Evolutionary conservation across 2,113 vertebrate genomes (phyloP).

Genomic region (Alethe diademata): DNA sequence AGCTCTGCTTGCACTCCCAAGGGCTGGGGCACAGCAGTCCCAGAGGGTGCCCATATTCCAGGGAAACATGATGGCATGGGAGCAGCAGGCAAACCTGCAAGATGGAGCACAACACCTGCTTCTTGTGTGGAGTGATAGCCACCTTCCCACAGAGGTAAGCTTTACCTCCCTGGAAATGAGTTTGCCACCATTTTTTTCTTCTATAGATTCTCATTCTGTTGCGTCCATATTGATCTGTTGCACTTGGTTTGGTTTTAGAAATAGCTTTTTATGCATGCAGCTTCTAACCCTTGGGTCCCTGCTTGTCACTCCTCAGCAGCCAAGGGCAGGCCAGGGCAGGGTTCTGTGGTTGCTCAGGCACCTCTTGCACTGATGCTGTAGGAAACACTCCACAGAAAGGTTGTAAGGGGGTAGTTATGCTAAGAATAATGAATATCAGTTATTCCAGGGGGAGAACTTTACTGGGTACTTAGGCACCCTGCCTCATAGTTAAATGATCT

Average conservation of each 20-base stretch:
- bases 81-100: not conserved
- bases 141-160: not conserved
- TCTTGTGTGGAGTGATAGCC: not conserved
- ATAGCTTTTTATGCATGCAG: not conserved
- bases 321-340: not conserved
- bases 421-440: not conserved
- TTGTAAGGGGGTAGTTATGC: not conserved
- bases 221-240: not conserved
- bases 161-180: not conserved
- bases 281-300: not conserved
- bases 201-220: not conserved
- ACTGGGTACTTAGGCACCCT: not conserved
- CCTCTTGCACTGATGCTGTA: not conserved
- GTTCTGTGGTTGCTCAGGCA: accelerated
- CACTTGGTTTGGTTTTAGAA: not conserved
- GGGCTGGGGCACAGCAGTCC: not conserved
- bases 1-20: not conserved
- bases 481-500: not conserved
- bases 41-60: not conserved
- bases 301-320: not conserved
- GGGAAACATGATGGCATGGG: not conserved
- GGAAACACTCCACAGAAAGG: not conserved
- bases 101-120: not conserved
- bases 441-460: not conserved
- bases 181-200: not conserved